These are phyloP conservation scores for Ophion slaviceki DNA, from an alignment of 2,888 invertebrate genomes.

Conservation along the genomic window DNA sequence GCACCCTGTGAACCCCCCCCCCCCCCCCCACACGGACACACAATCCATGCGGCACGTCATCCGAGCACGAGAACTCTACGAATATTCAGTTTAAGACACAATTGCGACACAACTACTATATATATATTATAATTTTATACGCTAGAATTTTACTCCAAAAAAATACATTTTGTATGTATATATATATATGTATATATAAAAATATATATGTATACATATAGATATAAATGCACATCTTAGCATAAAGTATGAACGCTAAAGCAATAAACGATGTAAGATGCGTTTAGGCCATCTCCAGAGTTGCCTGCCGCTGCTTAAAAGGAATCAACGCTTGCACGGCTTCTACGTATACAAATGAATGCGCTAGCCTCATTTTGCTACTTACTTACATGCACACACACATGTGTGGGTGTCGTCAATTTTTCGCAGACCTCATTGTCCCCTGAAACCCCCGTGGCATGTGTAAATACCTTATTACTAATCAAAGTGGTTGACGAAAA, in stretches of 20 bases:
- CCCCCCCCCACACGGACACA: background rate
- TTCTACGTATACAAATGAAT: slow-evolving; percentile 4
- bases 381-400: background rate
- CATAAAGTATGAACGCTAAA: slow-evolving; percentile 75
- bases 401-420: slow-evolving; percentile 3
- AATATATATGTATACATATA: slow-evolving; percentile 54
- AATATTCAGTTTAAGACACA: background rate
- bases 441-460: slow-evolving; percentile 1
- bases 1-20: background rate
- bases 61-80: background rate
- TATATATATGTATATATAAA: background rate
- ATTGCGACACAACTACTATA: background rate
- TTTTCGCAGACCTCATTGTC: slow-evolving; percentile 15
- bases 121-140: slow-evolving; percentile 2
- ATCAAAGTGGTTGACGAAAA: too few species aligned
- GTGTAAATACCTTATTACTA: background rate
- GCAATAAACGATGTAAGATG: slow-evolving; percentile 80
- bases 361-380: slow-evolving; percentile 32
- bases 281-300: slow-evolving; percentile 84
- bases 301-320: slow-evolving; percentile 78
- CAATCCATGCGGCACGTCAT: background rate
- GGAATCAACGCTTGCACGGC: slow-evolving; percentile 44
- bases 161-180: slow-evolving; percentile 15
- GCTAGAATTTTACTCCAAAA: slow-evolving; percentile 5
- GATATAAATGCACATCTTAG: slow-evolving; percentile 75